phyloP scores from a whole-genome alignment of 2,797 vertebrate species.

The Muscicapa comitata region DNA sequence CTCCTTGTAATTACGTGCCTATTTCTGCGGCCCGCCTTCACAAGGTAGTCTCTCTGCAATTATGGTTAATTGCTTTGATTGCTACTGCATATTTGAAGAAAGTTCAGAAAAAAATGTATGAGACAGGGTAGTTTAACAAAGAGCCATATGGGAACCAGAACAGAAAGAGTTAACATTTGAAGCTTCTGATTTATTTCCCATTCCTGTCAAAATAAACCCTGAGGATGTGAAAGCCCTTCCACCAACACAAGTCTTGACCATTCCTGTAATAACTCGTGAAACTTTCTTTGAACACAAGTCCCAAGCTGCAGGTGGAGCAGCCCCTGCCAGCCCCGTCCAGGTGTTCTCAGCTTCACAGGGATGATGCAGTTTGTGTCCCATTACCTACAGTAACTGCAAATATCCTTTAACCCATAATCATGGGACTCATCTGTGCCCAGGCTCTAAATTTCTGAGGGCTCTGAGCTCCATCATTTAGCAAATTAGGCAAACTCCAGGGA shows the following conservation, averaged over 20 bases:
- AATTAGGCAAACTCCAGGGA: neutral
- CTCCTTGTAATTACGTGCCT: slow-evolving; percentile 61
- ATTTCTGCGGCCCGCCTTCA: slow-evolving; percentile 56
- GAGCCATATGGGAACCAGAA: neutral
- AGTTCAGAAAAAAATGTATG: neutral
- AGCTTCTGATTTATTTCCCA: neutral
- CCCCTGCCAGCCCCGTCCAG: neutral
- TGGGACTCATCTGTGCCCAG: neutral
- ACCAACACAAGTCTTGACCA: neutral
- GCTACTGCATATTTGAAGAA: slow-evolving; percentile 57
- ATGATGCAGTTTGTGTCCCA: neutral
- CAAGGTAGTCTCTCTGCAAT: slow-evolving; percentile 68
- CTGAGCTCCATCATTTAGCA: neutral
- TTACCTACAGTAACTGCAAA: neutral
- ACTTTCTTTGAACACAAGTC: neutral
- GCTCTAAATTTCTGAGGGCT: neutral
- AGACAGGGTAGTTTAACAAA: neutral
- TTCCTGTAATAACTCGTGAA: neutral
- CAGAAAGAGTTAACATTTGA: neutral
- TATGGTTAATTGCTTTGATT: slow-evolving; percentile 69
- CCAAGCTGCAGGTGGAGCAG: neutral
- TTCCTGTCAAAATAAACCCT: neutral
- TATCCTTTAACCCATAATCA: neutral
- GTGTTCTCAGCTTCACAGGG: neutral
- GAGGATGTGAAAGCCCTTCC: neutral